phyloP scores from a whole-genome alignment of 2,797 vertebrate species.

The Phoxinus dragarum region DNA sequence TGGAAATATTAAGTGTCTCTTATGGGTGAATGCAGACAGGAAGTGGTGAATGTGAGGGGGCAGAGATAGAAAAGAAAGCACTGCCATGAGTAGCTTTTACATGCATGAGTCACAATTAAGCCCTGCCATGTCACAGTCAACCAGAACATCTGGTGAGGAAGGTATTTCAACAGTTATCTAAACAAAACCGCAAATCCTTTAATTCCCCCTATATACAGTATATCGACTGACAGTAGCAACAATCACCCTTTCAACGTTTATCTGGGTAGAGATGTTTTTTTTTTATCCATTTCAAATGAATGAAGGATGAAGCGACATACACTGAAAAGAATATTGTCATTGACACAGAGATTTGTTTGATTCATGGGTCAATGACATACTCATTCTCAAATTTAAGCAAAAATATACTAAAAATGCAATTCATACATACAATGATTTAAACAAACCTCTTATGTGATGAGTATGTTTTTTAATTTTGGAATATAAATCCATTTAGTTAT shows the following conservation, averaged over 20 bases:
- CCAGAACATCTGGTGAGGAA: neutral
- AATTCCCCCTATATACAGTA: neutral
- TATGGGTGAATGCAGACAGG: slow-evolving; percentile 41
- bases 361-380: slow-evolving; percentile 22
- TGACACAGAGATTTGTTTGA: slow-evolving; percentile 7
- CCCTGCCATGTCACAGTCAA: slow-evolving; percentile 12
- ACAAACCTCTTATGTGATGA: neutral
- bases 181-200: neutral
- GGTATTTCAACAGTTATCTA: neutral
- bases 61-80: neutral
- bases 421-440: neutral
- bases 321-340: slow-evolving; percentile 37
- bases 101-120: neutral
- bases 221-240: neutral
- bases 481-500: neutral
- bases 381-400: neutral
- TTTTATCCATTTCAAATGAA: slow-evolving; percentile 16
- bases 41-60: slow-evolving; percentile 18
- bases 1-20: slow-evolving; percentile 51
- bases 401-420: neutral
- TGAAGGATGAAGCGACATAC: neutral
- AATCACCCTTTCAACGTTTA: neutral
- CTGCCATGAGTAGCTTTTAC: neutral
- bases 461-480: neutral
- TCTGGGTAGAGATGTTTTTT: neutral